Conservation (phyloP, 1,140 invertebrate genomes). For the Drosophila erecta region DNA sequence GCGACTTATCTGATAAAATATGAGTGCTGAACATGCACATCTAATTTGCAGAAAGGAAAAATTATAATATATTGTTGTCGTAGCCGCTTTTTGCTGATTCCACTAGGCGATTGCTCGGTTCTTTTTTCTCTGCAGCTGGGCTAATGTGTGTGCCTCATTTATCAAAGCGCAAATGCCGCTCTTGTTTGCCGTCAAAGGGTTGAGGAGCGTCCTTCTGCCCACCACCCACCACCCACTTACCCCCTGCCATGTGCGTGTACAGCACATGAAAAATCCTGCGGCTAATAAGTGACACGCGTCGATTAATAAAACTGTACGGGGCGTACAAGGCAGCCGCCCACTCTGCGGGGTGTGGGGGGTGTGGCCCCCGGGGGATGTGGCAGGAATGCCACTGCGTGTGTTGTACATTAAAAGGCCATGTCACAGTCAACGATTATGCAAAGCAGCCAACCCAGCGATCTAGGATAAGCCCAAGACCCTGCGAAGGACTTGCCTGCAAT, state of each 20-base stretch:
- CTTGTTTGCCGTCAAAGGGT: slow-evolving; percentile 66
- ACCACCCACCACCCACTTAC: slow-evolving; percentile 3
- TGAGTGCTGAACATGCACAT: slow-evolving; percentile 75
- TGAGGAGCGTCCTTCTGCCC: slow-evolving; percentile 42
- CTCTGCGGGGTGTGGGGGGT: background rate
- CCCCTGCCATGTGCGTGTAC: slow-evolving; percentile 46
- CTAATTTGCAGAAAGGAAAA: slow-evolving; percentile 61
- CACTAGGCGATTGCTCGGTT: slow-evolving; percentile 43
- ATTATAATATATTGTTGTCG: slow-evolving; percentile 66
- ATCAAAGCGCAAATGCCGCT: slow-evolving; percentile 68
- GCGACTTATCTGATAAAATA: slow-evolving; percentile 68
- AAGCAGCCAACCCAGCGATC: slow-evolving; percentile 62
- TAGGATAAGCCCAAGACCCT: slow-evolving; percentile 44
- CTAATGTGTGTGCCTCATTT: slow-evolving; percentile 71
- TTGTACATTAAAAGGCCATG: slow-evolving; percentile 69
- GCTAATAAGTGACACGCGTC: slow-evolving; percentile 80
- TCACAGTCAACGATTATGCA: slow-evolving; percentile 74
- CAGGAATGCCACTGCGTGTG: slow-evolving; percentile 42
- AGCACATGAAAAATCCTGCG: slow-evolving; percentile 75
- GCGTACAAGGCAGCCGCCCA: slow-evolving; percentile 35
- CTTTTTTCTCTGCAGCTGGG: slow-evolving; percentile 38
- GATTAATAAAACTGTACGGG: slow-evolving; percentile 69
- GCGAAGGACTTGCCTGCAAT: slow-evolving; percentile 27
- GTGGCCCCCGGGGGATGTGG: slow-evolving; percentile 5
- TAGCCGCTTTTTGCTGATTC: slow-evolving; percentile 49